These are phyloP conservation scores for Dendrolimus pini DNA, from an alignment of 2,888 invertebrate species.

Conservation along the genomic window DNA sequence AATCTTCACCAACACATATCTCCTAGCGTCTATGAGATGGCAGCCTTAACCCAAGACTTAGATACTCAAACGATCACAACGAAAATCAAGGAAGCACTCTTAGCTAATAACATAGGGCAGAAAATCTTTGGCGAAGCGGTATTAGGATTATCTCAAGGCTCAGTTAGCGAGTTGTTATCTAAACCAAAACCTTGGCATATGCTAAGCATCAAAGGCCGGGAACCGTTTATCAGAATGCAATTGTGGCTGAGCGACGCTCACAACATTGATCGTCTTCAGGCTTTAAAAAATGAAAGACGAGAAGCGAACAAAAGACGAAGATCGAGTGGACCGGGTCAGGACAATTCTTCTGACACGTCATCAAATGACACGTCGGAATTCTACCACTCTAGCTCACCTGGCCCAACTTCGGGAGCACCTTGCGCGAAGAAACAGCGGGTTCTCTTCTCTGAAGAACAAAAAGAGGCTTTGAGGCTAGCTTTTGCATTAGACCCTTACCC, in stretches of 20 bases:
- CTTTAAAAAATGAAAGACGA: conserved; percentile 91
- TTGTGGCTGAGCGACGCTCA: conserved; percentile 97
- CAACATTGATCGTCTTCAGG: conserved; percentile 95
- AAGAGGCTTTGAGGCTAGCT: conserved; percentile 94
- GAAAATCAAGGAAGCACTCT: conserved; percentile 96
- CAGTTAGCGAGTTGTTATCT: conserved; percentile 96
- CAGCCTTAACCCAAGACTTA: conserved; percentile 95
- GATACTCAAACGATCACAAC: conserved; percentile 98
- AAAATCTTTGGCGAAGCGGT: conserved; percentile 99
- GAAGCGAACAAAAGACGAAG: conserved; percentile 94
- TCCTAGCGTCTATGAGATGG: conserved; percentile 98
- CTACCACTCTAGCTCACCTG: conserved; percentile 89
- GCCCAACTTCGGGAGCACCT: conserved; percentile 83
- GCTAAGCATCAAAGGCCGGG: conserved; percentile 98
- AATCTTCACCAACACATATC: conserved; percentile 90
- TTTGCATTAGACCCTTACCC: conserved; percentile 98
- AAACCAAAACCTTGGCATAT: conserved; percentile 99
- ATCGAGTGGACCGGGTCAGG: conserved; percentile 88
- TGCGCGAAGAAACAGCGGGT: conserved; percentile 97
- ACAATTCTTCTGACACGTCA: conserved; percentile 91
- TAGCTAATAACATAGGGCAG: conserved; percentile 98
- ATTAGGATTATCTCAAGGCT: conserved; percentile 95
- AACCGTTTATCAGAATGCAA: conserved; percentile 97
- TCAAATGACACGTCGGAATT: conserved; percentile 93
- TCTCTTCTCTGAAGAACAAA: conserved; percentile 98